Percentiles rank a stretch among this genome's conserved stretches.
phyloP scores from a whole-genome alignment of 2,113 vertebrate species.

The Hippopotamus amphibius region DNA sequence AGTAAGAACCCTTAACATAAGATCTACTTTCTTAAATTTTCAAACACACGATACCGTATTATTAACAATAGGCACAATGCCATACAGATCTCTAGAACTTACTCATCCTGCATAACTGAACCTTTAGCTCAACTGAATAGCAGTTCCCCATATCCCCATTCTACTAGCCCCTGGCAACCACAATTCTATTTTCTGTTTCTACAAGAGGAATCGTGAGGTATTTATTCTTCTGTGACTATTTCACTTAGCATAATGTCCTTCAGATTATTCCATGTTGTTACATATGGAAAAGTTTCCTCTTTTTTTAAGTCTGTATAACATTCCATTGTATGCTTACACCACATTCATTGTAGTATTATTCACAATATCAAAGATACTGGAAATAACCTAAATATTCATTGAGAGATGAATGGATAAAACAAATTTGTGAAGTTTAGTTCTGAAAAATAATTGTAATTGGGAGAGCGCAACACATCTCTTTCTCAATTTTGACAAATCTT shows the following conservation, averaged over 20 bases:
- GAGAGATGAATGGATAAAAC: background rate
- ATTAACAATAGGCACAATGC: background rate
- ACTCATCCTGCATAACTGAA: background rate
- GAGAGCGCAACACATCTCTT: background rate
- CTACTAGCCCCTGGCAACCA: background rate
- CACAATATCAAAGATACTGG: background rate
- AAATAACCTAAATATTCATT: background rate
- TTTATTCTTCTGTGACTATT: background rate
- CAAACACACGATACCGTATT: background rate
- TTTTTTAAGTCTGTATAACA: background rate
- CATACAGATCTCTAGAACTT: background rate
- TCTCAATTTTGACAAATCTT: background rate
- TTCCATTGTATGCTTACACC: background rate
- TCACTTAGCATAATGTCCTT: background rate
- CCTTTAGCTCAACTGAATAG: background rate
- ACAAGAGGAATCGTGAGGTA: background rate
- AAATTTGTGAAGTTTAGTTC: background rate
- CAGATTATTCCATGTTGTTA: background rate
- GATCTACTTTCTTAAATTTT: background rate
- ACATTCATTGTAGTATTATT: background rate
- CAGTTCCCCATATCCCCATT: background rate
- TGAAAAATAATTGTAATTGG: conserved; percentile 5
- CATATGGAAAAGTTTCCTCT: no score
- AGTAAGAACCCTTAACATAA: background rate
- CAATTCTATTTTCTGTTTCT: background rate